A percentile compares a stretch with the other conserved stretches of the same genome.
phyloP scores from a whole-genome alignment of 2,888 invertebrate genomes.

The Morpho helenor region DNA sequence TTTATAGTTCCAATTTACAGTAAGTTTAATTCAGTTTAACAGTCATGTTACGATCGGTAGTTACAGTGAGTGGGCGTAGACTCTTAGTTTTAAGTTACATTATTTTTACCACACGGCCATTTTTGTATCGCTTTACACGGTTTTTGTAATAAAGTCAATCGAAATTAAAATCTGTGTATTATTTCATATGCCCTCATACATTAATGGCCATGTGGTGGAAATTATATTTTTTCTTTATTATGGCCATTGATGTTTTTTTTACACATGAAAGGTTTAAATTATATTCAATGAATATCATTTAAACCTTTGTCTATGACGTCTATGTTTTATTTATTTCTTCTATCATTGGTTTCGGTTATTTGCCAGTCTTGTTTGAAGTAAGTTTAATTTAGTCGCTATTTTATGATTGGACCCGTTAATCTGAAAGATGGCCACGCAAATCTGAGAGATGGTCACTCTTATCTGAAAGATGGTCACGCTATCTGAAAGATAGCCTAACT shows the following conservation, averaged over 20 bases:
- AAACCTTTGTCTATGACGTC: too few species aligned
- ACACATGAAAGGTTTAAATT: too few species aligned
- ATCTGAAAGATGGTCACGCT: too few species aligned
- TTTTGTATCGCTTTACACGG: slow-evolving; percentile 58
- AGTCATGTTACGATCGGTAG: not conserved
- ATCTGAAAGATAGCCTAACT: too few species aligned
- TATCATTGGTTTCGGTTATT: too few species aligned
- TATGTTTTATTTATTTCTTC: too few species aligned
- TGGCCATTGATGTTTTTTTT: slow-evolving; percentile 63
- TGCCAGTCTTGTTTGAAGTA: too few species aligned
- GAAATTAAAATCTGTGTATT: slow-evolving; percentile 49
- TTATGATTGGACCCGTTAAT: too few species aligned
- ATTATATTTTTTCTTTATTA: slow-evolving; percentile 37
- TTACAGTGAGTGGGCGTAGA: not conserved
- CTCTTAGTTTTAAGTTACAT: slow-evolving; percentile 21
- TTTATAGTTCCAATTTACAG: not conserved
- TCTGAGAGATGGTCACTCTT: too few species aligned
- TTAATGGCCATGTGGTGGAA: slow-evolving; percentile 68
- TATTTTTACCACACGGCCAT: slow-evolving; percentile 70
- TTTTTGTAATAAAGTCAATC: slow-evolving; percentile 55
- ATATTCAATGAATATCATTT: too few species aligned
- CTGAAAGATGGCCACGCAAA: too few species aligned
- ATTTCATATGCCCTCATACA: slow-evolving; percentile 60
- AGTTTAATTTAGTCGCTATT: too few species aligned
- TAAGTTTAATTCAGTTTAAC: not conserved